Evolutionary conservation across 2,888 invertebrate genomes (phyloP), one percentile per base, ranked within the genome.

Genomic region (Aelia acuminata): DNA sequence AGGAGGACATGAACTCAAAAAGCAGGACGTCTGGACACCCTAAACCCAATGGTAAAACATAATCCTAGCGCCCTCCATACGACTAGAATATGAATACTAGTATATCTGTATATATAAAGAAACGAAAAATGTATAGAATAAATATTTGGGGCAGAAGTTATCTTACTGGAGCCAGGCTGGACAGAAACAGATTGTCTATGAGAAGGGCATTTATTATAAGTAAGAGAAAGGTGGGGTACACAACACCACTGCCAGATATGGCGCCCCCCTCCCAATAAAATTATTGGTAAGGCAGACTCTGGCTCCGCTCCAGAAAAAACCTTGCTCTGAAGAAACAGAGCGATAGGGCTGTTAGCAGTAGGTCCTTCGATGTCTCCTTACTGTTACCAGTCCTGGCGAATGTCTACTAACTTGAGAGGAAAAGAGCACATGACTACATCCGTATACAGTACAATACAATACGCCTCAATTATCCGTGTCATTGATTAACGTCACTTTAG

Each of bases 261-360:
- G 57, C 57, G 26, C 10, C n/a, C 57, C 57, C 57, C 57, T 49
- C 7, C 31, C 85, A 48, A 85, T 85, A 86, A 86, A 86, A 86
- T 86, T 63, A 86, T 86, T 86, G 86, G 86, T 86, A n/a, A 86
- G 86, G 47, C 86, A 86, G 57, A 63, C 35, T 47, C 63, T 86
- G 86, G 86, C 53, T 4, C 13, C 11, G 86, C 1, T 11, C 86
- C 86, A 86, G 53, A 63, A 86, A 57, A 53, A 63, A 63, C 86
- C 15, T 4, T 39, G 26, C 57, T 15, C 15, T 13, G 15, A 10
- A 57, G 57, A 26, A 53, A 53, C n/a, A 53, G n/a, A 26, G 3
- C 57, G 26, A 57, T 57, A 26, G 20, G 57, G 57, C 15, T 31
- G 57, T 57, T 57, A 26, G 57, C 26, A 26, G 26, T 57, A 57